phyloP scores from a whole-genome alignment of 2,113 vertebrate species.

The Fukomys damarensis region DNA sequence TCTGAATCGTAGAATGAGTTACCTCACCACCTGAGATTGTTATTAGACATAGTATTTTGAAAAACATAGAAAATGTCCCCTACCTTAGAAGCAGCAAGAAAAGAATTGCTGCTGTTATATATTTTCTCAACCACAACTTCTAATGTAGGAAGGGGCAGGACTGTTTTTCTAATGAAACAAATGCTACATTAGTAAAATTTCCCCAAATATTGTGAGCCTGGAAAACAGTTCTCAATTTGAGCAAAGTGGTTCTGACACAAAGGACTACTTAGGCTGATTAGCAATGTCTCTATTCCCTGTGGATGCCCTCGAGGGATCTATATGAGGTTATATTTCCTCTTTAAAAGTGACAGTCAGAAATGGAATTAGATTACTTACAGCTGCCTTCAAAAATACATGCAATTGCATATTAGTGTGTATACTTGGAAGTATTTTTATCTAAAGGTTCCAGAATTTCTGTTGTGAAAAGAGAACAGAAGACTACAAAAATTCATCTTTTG shows the following conservation, averaged over 20 bases:
- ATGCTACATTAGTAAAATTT: constrained; percentile 64
- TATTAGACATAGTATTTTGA: background rate
- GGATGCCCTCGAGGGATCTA: constrained; percentile 70
- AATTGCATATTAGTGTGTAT: constrained; percentile 53
- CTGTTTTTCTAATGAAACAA: constrained; percentile 59
- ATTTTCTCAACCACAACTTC: background rate
- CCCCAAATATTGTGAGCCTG: constrained; percentile 61
- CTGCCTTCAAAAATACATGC: constrained; percentile 70
- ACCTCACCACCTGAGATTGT: background rate
- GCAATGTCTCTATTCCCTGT: constrained; percentile 57
- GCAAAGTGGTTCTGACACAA: constrained; percentile 65
- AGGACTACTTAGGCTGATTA: constrained; percentile 81
- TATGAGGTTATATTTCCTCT: constrained; percentile 65
- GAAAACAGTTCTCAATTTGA: constrained; percentile 59
- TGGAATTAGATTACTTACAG: constrained; percentile 71
- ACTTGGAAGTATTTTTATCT: constrained; percentile 60
- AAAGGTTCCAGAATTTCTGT: constrained; percentile 27
- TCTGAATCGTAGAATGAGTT: background rate
- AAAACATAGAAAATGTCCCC: background rate
- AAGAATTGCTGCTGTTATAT: background rate
- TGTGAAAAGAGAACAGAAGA: background rate
- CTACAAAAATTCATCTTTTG: background rate
- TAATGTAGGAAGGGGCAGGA: background rate
- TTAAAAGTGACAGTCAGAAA: constrained; percentile 77
- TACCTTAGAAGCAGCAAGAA: background rate